Evolutionary conservation across 2,888 invertebrate genomes (phyloP).

Genomic region (Hirtodrosophila confusa): DNA sequence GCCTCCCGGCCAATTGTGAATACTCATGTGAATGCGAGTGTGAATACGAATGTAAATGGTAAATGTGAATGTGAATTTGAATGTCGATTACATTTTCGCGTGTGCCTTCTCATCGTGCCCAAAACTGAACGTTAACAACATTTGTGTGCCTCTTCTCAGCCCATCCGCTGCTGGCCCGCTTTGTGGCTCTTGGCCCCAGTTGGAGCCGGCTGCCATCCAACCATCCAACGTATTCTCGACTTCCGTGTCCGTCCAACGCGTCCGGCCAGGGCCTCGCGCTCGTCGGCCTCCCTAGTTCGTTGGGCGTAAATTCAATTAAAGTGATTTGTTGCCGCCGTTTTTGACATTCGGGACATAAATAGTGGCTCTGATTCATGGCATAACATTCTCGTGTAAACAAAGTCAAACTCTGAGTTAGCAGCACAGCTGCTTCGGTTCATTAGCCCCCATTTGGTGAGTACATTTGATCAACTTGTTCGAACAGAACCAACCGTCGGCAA

Average conservation of each 20-base stretch:
- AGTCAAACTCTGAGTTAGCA: slow-evolving; percentile 5
- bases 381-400: slow-evolving; percentile 30
- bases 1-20: slow-evolving; percentile 21
- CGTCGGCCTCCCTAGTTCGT: slow-evolving; percentile 48
- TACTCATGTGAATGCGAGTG: slow-evolving; percentile 12
- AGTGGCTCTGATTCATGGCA: slow-evolving; percentile 63
- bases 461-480: neutral
- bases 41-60: slow-evolving; percentile 26
- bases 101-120: slow-evolving; percentile 42
- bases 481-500: too few species aligned
- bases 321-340: slow-evolving; percentile 71
- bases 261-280: slow-evolving; percentile 4
- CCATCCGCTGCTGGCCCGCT: neutral
- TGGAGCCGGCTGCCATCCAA: neutral
- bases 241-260: slow-evolving; percentile 12
- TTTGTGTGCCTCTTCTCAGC: slow-evolving; percentile 15
- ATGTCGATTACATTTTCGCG: slow-evolving; percentile 68
- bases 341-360: slow-evolving; percentile 73
- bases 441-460: slow-evolving; percentile 44
- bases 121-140: slow-evolving; percentile 43
- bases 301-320: slow-evolving; percentile 76
- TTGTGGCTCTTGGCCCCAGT: neutral
- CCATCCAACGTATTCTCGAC: slow-evolving; percentile 6
- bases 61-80: slow-evolving; percentile 37
- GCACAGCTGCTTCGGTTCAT: neutral